Evolutionary conservation across 2,113 vertebrate species (phyloP).

Genomic region (Sarotherodon lohbergeri): DNA sequence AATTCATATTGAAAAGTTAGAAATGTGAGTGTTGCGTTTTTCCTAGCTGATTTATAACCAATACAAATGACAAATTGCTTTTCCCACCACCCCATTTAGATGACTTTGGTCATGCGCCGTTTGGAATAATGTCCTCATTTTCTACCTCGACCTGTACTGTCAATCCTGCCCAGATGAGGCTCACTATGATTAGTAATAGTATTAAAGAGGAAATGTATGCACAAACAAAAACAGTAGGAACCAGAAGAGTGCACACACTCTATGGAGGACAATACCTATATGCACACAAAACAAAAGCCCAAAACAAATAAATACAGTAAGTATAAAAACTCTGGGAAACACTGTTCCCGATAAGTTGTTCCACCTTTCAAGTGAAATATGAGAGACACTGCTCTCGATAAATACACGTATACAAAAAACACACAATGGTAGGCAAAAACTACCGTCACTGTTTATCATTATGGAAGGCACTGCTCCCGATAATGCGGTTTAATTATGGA

Average conservation of each 20-base stretch:
- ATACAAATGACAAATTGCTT: not conserved
- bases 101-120: accelerated
- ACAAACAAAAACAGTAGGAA: not conserved
- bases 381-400: constrained; percentile 97
- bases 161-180: not conserved
- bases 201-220: not conserved
- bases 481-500: constrained; percentile 89
- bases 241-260: not conserved
- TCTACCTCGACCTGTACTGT: not conserved
- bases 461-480: constrained; percentile 98
- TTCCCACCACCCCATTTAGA: not conserved
- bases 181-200: not conserved
- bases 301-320: constrained; percentile 50
- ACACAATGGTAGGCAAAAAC: constrained; percentile 92
- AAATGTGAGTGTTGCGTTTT: not conserved
- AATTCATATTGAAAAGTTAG: not conserved
- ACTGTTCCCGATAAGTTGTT: constrained; percentile 96
- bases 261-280: not conserved
- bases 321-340: constrained; percentile 97
- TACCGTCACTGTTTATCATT: constrained; percentile 90
- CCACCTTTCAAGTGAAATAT: constrained; percentile 94
- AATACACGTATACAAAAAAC: constrained; percentile 71
- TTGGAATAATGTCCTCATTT: not conserved
- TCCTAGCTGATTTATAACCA: not conserved
- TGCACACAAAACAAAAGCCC: not conserved